phyloP scores from a whole-genome alignment of 2,113 vertebrate species.

The Ceratotherium simum region DNA sequence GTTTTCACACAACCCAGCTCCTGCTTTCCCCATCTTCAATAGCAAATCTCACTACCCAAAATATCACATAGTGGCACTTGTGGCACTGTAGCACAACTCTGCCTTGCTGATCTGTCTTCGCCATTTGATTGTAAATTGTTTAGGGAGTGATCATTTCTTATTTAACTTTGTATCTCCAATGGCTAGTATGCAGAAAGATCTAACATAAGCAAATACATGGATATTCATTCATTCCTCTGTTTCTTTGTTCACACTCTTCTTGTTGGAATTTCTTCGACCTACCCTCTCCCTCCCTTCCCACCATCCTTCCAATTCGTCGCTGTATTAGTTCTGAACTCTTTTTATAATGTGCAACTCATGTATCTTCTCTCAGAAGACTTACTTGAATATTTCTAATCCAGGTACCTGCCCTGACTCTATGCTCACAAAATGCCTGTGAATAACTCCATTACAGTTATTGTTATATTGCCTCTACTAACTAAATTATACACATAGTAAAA shows the following conservation, averaged over 20 bases:
- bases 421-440: background rate
- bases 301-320: background rate
- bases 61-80: background rate
- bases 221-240: background rate
- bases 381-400: background rate
- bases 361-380: background rate
- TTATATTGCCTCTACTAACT: background rate
- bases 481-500: background rate
- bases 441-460: background rate
- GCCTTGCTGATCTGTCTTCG: background rate
- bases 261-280: background rate
- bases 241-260: background rate
- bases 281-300: background rate
- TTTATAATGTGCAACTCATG: background rate
- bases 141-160: background rate
- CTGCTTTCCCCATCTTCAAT: background rate
- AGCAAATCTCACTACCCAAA: background rate
- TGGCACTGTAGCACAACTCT: background rate
- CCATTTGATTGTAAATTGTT: background rate
- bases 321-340: background rate
- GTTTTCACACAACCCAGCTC: background rate
- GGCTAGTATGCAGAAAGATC: background rate
- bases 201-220: background rate
- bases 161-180: background rate
- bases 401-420: background rate